These are phyloP conservation scores for Serilophus lunatus DNA, from an alignment of 2,113 vertebrate genomes.

Conservation along the genomic window DNA sequence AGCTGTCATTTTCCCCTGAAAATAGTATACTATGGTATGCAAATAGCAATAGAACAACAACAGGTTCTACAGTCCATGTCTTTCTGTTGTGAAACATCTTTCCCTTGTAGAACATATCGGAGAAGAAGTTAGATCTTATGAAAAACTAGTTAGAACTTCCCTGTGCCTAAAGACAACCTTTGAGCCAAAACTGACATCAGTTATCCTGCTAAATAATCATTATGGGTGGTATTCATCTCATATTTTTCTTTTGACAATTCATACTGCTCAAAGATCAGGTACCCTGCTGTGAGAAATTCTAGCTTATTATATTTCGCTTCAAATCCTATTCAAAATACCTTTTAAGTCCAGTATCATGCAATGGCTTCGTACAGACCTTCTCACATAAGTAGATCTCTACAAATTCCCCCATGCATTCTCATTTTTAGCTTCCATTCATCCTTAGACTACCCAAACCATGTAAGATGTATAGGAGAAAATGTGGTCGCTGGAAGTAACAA, in stretches of 20 bases:
- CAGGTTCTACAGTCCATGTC: neutral
- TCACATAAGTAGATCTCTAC: neutral
- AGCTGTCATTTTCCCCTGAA: neutral
- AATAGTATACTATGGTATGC: neutral
- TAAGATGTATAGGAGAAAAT: neutral
- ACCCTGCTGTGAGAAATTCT: neutral
- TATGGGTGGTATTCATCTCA: neutral
- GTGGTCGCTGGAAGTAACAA: neutral
- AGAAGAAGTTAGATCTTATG: neutral
- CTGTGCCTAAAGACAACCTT: neutral
- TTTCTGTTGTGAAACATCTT: neutral
- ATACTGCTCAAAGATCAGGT: neutral
- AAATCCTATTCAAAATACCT: neutral
- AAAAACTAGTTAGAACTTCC: neutral
- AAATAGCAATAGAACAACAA: neutral
- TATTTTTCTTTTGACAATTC: neutral
- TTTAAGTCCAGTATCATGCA: neutral
- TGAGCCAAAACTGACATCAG: neutral
- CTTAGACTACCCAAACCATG: neutral
- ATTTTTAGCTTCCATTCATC: neutral
- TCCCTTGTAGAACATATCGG: neutral
- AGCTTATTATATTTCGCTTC: neutral
- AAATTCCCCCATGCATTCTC: neutral
- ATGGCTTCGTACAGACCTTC: neutral
- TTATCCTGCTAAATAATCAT: neutral